Percentiles rank a stretch among this genome's conserved stretches.
phyloP scores from a whole-genome alignment of 2,113 vertebrate species.

The Campylomormyrus tamandua region DNA sequence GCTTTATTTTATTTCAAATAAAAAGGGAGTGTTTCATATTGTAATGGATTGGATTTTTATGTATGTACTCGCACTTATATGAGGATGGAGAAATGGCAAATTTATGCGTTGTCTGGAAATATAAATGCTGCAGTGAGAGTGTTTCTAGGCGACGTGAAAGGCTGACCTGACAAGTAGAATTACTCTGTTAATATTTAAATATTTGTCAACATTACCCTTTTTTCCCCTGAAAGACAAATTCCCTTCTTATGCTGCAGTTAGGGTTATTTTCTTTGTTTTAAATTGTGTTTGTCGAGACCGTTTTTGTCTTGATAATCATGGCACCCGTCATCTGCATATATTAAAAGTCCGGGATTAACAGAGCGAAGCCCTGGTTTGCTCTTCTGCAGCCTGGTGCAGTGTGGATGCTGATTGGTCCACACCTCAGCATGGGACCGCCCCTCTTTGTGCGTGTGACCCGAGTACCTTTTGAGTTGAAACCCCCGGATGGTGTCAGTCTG shows the following conservation, averaged over 20 bases:
- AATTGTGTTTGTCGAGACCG: constrained; percentile 59
- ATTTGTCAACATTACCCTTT: constrained; percentile 71
- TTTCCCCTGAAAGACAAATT: constrained; percentile 56
- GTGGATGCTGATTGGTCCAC: not conserved
- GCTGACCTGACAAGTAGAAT: constrained; percentile 60
- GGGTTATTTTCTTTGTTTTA: constrained; percentile 51
- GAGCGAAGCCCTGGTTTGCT: not conserved
- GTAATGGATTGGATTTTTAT: constrained; percentile 3
- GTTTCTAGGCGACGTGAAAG: constrained; percentile 51
- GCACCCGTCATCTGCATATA: constrained; percentile 36
- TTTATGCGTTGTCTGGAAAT: constrained; percentile 45
- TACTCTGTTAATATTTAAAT: constrained; percentile 62
- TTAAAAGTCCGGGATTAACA: constrained; percentile 25
- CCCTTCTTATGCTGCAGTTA: constrained; percentile 49
- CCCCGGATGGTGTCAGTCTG: not conserved
- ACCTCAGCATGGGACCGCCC: not conserved
- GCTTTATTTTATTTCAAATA: constrained; percentile 14
- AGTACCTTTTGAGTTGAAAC: not conserved
- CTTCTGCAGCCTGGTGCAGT: not conserved
- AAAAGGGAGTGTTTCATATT: not conserved
- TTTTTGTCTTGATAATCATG: constrained; percentile 54
- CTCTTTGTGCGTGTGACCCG: not conserved
- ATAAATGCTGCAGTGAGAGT: constrained; percentile 51
- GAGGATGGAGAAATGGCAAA: constrained; percentile 49
- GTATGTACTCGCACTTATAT: constrained; percentile 36